A percentile compares a stretch with the other conserved stretches of the same genome.
Conservation (phyloP, 2,113 vertebrate genomes). For the Steatornis caripensis region DNA sequence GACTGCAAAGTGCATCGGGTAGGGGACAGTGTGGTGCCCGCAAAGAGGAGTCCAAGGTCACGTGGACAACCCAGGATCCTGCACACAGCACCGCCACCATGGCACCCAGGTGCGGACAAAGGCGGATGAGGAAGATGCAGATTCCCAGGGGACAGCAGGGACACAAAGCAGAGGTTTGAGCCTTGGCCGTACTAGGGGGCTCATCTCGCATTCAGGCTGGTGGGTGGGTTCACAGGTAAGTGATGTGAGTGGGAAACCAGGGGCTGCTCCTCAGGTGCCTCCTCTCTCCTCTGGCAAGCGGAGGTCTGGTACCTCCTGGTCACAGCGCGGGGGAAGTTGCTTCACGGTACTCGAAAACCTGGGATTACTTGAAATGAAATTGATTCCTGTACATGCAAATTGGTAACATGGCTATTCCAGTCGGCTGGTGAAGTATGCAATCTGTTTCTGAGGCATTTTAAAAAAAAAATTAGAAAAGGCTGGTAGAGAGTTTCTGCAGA, state of each 20-base stretch:
- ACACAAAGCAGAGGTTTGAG: background rate
- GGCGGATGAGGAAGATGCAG: accelerated
- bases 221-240: background rate
- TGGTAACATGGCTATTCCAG: background rate
- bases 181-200: accelerated
- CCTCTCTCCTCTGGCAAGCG: background rate
- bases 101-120: accelerated
- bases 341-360: background rate
- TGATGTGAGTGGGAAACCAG: background rate
- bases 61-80: background rate
- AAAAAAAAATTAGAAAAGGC: background rate
- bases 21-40: background rate
- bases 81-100: background rate
- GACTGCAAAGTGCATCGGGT: background rate
- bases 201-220: background rate
- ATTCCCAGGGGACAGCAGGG: background rate
- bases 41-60: background rate
- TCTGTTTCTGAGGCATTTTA: background rate
- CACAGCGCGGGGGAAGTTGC: accelerated
- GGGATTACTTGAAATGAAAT: background rate
- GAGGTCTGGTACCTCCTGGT: background rate
- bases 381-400: background rate
- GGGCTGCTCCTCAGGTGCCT: background rate
- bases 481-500: background rate
- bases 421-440: background rate